Evolutionary conservation across 2,797 vertebrate species (phyloP).

Genomic region (Thamnophis elegans): DNA sequence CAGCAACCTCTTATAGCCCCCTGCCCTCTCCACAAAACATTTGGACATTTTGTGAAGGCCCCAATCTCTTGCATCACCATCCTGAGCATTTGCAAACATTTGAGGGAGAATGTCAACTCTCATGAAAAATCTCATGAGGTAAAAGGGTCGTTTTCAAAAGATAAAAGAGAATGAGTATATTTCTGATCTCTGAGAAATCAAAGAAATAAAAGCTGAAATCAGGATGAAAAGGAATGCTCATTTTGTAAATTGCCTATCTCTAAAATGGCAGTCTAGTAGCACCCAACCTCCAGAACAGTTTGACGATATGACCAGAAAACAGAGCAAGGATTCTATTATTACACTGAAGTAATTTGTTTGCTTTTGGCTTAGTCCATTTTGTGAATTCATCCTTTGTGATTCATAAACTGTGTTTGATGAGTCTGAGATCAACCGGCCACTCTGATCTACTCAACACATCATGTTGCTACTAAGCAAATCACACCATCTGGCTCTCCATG

Average conservation of each 20-base stretch:
- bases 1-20: not conserved
- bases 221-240: not conserved
- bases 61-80: not conserved
- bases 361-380: not conserved
- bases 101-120: not conserved
- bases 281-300: not conserved
- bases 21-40: not conserved
- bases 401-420: not conserved
- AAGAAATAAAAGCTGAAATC: not conserved
- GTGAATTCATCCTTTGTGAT: not conserved
- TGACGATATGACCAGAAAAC: slow-evolving; percentile 7
- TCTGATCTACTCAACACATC: not conserved
- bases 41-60: not conserved
- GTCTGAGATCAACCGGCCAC: not conserved
- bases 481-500: not conserved
- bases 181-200: slow-evolving; percentile 8
- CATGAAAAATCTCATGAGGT: not conserved
- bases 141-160: not conserved
- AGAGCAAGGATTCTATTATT: not conserved
- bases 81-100: not conserved
- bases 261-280: not conserved
- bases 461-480: not conserved
- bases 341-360: not conserved
- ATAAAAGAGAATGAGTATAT: not conserved
- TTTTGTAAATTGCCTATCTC: not conserved